phyloP scores from a whole-genome alignment of 2,888 invertebrate species.

The Melitaea athalia region DNA sequence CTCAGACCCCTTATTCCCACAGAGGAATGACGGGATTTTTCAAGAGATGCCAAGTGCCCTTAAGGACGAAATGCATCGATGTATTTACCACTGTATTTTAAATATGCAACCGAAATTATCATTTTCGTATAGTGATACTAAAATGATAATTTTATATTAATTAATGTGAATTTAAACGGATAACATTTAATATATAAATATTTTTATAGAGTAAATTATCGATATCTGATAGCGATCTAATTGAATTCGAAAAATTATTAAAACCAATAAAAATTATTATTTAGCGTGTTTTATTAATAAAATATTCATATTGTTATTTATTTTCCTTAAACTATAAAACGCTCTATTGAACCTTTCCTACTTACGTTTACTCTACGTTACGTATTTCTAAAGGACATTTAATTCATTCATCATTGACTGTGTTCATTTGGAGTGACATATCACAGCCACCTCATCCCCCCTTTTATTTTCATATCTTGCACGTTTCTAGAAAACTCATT shows the following conservation, averaged over 20 bases:
- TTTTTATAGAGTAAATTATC: background rate
- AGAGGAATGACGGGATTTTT: constrained; percentile 35
- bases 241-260: too few relatives aligned
- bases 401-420: constrained; percentile 55
- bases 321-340: too few relatives aligned
- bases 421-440: constrained; percentile 52
- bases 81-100: constrained; percentile 39
- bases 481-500: constrained; percentile 44
- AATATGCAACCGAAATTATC: constrained; percentile 24
- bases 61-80: constrained; percentile 35
- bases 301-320: too few relatives aligned
- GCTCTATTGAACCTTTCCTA: too few relatives aligned
- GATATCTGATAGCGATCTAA: too few relatives aligned
- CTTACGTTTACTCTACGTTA: too few relatives aligned
- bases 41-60: constrained; percentile 36
- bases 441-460: constrained; percentile 20
- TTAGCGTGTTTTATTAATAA: too few relatives aligned
- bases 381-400: constrained; percentile 13
- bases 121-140: constrained; percentile 5
- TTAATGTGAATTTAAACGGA: background rate
- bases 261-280: too few relatives aligned
- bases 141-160: background rate
- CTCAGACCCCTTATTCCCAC: constrained; percentile 34
- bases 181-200: too few relatives aligned
- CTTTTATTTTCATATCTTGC: constrained; percentile 40